Conservation (phyloP, 2,888 invertebrate species). For the Acleris laterana region DNA sequence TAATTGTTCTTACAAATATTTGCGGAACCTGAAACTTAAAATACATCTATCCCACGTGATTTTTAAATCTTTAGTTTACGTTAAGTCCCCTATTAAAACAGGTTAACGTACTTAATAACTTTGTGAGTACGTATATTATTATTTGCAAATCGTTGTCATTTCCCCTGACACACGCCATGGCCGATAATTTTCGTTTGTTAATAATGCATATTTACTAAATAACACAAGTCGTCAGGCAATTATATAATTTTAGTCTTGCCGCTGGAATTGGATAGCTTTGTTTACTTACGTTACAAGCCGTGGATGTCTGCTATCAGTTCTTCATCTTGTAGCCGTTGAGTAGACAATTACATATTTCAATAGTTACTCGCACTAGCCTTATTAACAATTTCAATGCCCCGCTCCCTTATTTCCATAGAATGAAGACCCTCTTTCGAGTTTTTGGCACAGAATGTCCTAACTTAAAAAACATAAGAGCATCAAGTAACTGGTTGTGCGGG, state of each 20-base stretch:
- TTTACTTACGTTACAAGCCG: conserved; percentile 49
- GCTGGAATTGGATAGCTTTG: conserved; percentile 51
- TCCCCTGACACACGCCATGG: conserved; percentile 36
- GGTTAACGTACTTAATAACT: conserved; percentile 21
- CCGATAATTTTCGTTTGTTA: conserved; percentile 37
- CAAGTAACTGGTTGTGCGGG: conserved; percentile 46
- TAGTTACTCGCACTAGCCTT: conserved; percentile 45
- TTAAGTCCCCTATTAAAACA: conserved; percentile 5
- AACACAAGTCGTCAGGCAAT: conserved; percentile 57
- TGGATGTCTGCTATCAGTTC: conserved; percentile 43
- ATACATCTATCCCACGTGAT: background rate
- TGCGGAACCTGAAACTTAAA: background rate
- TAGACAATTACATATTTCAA: conserved; percentile 37
- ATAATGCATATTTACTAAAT: conserved; percentile 49
- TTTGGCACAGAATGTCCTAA: conserved; percentile 6
- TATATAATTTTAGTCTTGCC: conserved; percentile 55
- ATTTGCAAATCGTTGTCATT: conserved; percentile 25
- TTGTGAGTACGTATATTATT: conserved; percentile 7
- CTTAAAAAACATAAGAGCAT: conserved; percentile 43
- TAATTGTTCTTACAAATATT: background rate
- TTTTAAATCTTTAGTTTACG: background rate
- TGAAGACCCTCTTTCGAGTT: too few relatives aligned
- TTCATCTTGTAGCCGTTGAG: conserved; percentile 5
- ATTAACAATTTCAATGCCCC: conserved; percentile 14
- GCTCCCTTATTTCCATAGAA: conserved; percentile 4